Evolutionary conservation across 2,113 vertebrate species (phyloP), one percentile per base, ranked within the genome.

Genomic region (Myotis lucifugus): DNA sequence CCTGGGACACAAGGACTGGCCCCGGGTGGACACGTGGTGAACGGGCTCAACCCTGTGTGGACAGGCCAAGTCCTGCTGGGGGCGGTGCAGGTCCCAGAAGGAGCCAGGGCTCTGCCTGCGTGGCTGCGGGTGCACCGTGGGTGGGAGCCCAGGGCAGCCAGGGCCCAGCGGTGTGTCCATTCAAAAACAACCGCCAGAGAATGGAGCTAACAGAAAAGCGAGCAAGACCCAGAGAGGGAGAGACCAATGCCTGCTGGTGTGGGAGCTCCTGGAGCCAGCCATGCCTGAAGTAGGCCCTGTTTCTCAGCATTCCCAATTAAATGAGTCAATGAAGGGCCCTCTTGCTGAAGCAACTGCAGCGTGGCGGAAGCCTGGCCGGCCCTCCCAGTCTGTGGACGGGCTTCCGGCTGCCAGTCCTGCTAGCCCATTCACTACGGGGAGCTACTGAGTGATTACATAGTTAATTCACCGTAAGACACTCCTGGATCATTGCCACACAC

Each of bases 11-110:
- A 6, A 8, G 25, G 13, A 12, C 2, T 14, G 6, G 54, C 34
- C 40, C 13, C 8, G 56, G 14, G 15, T 1, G 25, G 17, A 46
- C 21, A 19, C 0, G 0, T 3, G 50, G 0, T 2, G 42, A 15
- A 64, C 0, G n/a, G n/a, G 6, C 25, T 17, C 4, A 0, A 23
- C 32, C 61, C 21, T 56, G 8, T 29, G 17, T 6, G 25, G 34
- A 48, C 61, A 48, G 37, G 29, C 42, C 32, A 34, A 12, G 25
- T 66, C 17, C 42, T 46, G 8, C 23, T 77, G 23, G 13, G 27
- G n/a, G 25, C 3, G 8, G 29, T 34, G 17, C 0, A 25, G 59
- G 27, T 32, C 34, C 54, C 48, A n/a, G 7, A 48, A 40, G n/a
- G 64, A 70, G 79, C 82, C 54, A 59, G 1, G 2, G 19, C 21